Conservation (phyloP, 2,797 vertebrate species). For the Carcharodon carcharias region DNA sequence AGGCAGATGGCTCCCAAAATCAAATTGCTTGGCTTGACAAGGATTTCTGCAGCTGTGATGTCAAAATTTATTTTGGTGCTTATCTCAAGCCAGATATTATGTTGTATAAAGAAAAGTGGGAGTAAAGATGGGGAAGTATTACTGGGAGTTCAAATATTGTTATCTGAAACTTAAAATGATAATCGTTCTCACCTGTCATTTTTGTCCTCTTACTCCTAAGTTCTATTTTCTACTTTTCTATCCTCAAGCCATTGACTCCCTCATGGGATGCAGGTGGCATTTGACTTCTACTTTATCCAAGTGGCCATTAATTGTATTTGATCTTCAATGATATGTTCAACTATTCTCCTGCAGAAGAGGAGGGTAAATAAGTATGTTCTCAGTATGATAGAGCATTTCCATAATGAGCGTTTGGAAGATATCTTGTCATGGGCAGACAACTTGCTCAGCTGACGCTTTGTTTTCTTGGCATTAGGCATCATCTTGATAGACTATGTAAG, state of each 20-base stretch:
- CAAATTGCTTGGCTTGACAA: not conserved
- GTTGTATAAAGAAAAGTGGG: not conserved
- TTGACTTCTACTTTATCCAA: not conserved
- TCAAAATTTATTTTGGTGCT: not conserved
- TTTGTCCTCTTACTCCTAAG: not conserved
- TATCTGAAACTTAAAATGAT: not conserved
- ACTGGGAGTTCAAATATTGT: not conserved
- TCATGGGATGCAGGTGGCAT: not conserved
- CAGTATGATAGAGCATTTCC: not conserved
- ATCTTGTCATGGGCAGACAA: not conserved
- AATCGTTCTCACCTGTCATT: not conserved
- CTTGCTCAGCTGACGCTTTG: not conserved
- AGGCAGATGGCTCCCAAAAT: not conserved
- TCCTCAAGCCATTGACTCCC: not conserved
- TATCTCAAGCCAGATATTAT: not conserved
- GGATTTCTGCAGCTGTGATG: not conserved
- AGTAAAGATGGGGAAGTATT: not conserved
- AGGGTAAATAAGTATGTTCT: not conserved
- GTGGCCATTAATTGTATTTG: not conserved
- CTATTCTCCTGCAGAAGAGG: not conserved
- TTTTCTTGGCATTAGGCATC: not conserved
- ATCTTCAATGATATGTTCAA: not conserved
- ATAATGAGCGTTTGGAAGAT: not conserved
- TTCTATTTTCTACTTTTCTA: not conserved
- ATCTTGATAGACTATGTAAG: not conserved